Evolutionary conservation across 2,888 invertebrate genomes (phyloP), one percentile per base, ranked within the genome.

Genomic region (Osmoderma eremita): DNA sequence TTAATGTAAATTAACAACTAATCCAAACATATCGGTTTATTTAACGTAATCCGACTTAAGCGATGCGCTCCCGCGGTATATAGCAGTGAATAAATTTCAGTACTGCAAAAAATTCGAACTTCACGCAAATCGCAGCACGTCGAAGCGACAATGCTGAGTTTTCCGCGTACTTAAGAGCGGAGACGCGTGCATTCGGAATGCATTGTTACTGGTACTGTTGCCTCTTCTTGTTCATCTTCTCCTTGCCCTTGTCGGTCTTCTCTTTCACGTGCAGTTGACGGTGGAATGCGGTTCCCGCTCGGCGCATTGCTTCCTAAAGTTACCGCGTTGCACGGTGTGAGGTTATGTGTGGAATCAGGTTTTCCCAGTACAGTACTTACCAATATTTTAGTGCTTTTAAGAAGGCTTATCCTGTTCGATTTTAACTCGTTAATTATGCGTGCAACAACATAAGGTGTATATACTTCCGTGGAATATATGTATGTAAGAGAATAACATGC

Each of bases 271-370:
- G 30, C 30, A 45, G 61, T 65, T 68, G 56, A 41, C 24, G 41
- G 18, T 64, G 72, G 70, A 69, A 72, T 72, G 72, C 67, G 67
- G 72, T 72, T 69, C 68, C 58, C 64, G 56, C 30, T n/a, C 67
- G 51, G 63, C 42, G 63, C 69, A 66, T 63, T 69, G 63, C 68
- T 69, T 69, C 69, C 70, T 70, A 67, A 69, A 58, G 65, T 71
- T 65, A 67, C 68, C 54, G 22, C n/a, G n/a, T n/a, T n/a, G n/a
- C 38, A 67, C 63, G 69, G 65, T 69, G 69, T 70, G 68, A 72
- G 69, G 70, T 67, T 72, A 72, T 72, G 70, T 72, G 69, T 63
- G 69, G 69, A 72, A 72, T 72, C 72, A 72, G 72, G 72, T 72
- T 72, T 72, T 71, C 66, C 66, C 67, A 72, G 72, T 72, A 72